Conservation (phyloP, 2,113 vertebrate species). For the Chitala chitala region DNA sequence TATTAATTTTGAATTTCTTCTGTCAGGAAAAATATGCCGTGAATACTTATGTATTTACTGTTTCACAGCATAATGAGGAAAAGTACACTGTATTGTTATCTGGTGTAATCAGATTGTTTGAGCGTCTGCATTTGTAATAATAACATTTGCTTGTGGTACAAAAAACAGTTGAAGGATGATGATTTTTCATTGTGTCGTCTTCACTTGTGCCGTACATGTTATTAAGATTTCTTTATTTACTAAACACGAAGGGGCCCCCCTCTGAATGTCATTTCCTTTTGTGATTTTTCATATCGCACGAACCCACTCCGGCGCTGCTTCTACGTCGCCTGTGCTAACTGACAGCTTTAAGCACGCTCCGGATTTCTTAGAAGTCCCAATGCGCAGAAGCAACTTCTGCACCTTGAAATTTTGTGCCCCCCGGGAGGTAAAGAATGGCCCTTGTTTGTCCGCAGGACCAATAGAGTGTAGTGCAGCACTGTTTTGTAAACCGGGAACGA, state of each 20-base stretch:
- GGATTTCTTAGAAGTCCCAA: too few species aligned
- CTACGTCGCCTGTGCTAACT: too few species aligned
- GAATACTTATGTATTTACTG: background rate
- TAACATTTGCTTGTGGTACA: background rate
- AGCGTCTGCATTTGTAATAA: slow-evolving; percentile 5
- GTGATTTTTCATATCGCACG: too few species aligned
- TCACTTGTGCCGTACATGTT: background rate
- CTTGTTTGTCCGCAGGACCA: background rate
- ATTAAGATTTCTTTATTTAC: background rate
- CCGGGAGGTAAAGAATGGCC: background rate
- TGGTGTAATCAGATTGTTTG: background rate
- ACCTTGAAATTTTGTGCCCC: background rate
- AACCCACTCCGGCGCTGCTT: too few species aligned
- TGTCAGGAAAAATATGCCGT: background rate
- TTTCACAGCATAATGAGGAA: background rate
- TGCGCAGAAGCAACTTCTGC: background rate
- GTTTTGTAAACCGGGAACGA: slow-evolving; percentile 24
- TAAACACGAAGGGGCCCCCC: background rate
- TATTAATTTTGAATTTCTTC: background rate
- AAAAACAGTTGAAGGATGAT: background rate
- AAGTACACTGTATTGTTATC: background rate
- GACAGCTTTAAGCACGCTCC: too few species aligned
- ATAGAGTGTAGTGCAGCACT: too few species aligned
- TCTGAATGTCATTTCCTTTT: too few species aligned
- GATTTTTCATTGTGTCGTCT: slow-evolving; percentile 3